Conservation (phyloP, 1,140 invertebrate genomes). For the Diachasmimorpha longicaudata region DNA sequence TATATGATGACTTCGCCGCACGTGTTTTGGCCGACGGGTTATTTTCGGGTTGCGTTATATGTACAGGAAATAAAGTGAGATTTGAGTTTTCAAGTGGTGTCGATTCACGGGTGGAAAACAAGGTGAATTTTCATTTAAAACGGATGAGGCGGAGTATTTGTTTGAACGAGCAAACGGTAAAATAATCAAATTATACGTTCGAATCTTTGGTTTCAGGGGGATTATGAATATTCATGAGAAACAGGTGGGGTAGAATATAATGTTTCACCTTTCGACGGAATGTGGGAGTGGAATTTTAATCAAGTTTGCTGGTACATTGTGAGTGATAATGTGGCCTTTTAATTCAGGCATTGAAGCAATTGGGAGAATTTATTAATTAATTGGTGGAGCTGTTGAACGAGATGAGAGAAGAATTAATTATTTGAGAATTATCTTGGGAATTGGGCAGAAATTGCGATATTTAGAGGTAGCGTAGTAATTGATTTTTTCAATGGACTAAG, state of each 20-base stretch:
- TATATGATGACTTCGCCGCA: neutral
- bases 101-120: neutral
- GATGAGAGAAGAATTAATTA: neutral
- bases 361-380: neutral
- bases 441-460: too few species aligned
- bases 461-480: neutral
- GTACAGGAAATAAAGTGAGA: neutral
- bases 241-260: neutral
- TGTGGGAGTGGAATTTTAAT: neutral
- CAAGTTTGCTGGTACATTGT: neutral
- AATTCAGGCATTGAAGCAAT: neutral
- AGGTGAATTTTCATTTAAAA: neutral
- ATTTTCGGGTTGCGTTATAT: neutral
- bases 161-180: neutral
- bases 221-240: neutral
- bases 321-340: neutral
- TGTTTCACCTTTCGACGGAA: conserved; percentile 4
- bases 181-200: neutral
- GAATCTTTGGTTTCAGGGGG: neutral
- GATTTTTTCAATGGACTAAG: too few species aligned
- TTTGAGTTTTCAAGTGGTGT: neutral
- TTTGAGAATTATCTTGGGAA: too few species aligned
- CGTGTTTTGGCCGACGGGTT: neutral
- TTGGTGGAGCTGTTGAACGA: neutral
- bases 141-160: neutral